Conservation (phyloP, 2,888 invertebrate species). For the Molanna angustata region DNA sequence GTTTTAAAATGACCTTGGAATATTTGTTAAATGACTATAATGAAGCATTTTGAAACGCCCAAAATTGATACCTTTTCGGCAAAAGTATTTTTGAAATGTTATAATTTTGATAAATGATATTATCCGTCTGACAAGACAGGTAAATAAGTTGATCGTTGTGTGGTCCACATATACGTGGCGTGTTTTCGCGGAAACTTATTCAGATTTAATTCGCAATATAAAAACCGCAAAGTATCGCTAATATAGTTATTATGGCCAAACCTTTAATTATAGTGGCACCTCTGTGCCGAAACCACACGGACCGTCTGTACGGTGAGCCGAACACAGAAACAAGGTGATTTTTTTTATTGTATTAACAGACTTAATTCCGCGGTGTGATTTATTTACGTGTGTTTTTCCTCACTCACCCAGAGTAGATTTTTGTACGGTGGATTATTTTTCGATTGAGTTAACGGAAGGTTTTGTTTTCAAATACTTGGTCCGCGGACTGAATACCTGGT, state of each 20-base stretch:
- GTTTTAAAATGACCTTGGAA: no score
- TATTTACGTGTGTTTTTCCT: neutral
- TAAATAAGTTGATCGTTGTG: conserved; percentile 20
- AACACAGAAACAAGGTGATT: neutral
- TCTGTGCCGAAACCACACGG: conserved; percentile 2
- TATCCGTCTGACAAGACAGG: no score
- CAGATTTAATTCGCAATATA: conserved; percentile 18
- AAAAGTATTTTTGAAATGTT: no score
- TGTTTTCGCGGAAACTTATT: conserved; percentile 28
- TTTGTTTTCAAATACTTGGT: no score
- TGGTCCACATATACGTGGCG: conserved; percentile 21
- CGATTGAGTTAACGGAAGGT: no score
- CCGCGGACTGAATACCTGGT: no score
- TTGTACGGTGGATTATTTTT: no score
- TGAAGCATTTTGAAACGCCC: no score
- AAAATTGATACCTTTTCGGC: no score
- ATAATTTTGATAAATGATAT: no score
- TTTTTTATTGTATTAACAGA: neutral
- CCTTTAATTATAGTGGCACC: conserved; percentile 31
- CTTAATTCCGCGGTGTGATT: neutral
- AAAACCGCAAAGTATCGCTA: conserved; percentile 31
- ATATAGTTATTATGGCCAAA: conserved; percentile 29
- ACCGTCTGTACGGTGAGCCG: neutral
- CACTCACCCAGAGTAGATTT: no score
- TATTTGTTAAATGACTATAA: no score